These are phyloP conservation scores for Chaenogobius annularis DNA, from an alignment of 2,113 vertebrate genomes.

Conservation along the genomic window DNA sequence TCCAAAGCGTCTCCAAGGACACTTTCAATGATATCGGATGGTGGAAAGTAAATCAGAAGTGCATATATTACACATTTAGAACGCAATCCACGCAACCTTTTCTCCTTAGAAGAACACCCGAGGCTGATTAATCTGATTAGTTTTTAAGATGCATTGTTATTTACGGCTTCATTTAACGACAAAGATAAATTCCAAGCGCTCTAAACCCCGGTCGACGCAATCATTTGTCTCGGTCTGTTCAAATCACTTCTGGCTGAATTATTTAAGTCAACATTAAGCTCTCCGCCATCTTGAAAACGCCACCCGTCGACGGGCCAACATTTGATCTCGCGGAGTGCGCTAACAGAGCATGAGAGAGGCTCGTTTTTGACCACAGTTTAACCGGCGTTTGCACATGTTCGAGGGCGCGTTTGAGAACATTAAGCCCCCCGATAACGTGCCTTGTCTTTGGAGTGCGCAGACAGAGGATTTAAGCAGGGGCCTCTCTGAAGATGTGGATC, in stretches of 20 bases:
- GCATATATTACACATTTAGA: no score
- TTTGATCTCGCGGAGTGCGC: not conserved
- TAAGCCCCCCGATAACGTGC: constrained; percentile 42
- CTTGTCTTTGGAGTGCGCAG: constrained; percentile 16
- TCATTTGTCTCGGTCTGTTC: not conserved
- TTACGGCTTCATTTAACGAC: not conserved
- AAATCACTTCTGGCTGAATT: not conserved
- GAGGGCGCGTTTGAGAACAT: constrained; percentile 22
- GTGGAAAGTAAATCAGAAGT: no score
- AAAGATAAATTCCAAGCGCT: no score
- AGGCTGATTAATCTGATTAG: no score
- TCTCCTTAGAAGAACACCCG: no score
- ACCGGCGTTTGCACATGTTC: constrained; percentile 16
- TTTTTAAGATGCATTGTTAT: no score
- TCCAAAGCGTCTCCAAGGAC: no score
- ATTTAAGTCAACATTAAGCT: not conserved
- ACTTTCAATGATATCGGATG: no score
- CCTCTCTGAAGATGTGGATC: constrained; percentile 41
- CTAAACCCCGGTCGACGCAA: not conserved
- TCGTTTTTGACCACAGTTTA: not conserved
- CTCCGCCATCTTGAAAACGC: not conserved
- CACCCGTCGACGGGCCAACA: not conserved
- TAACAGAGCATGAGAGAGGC: not conserved
- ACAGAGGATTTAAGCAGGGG: constrained; percentile 35
- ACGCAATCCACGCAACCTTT: no score